phyloP scores from a whole-genome alignment of 2,113 vertebrate genomes.

The Conger conger region DNA sequence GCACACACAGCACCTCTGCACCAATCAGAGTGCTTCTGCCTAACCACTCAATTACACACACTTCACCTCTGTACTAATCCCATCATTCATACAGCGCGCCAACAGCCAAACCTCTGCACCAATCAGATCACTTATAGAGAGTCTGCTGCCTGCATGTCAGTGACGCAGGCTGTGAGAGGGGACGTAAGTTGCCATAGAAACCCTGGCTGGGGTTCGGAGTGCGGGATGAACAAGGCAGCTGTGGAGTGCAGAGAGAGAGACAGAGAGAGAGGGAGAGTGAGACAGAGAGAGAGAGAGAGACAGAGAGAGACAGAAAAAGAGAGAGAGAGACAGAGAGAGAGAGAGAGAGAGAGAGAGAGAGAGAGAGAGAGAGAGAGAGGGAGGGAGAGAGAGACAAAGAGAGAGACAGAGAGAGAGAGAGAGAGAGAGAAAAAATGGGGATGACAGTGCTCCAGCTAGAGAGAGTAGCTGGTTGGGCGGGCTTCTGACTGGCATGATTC shows the following conservation, averaged over 20 bases:
- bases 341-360: background rate
- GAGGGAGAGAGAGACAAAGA: constrained; percentile 29
- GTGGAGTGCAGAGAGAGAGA: background rate
- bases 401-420: constrained; percentile 34
- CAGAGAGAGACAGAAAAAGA: constrained; percentile 33
- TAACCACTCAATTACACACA: background rate
- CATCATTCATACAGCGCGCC: background rate
- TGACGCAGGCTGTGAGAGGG: background rate
- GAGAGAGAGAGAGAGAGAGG: constrained; percentile 8
- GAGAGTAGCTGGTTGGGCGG: background rate
- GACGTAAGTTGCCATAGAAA: constrained; percentile 17
- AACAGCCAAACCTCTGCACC: too few species aligned
- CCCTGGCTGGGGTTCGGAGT: constrained; percentile 5
- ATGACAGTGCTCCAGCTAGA: background rate
- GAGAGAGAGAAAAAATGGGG: constrained; percentile 26
- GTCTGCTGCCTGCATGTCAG: background rate
- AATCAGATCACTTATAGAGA: background rate
- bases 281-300: constrained; percentile 6
- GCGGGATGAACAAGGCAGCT: background rate
- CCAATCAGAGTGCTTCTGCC: background rate
- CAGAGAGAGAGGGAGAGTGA: background rate
- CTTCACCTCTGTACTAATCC: background rate
- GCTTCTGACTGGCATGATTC: constrained; percentile 26
- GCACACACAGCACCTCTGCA: background rate
- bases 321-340: constrained; percentile 23